Conservation (phyloP, 2,113 vertebrate species). For the Xiphophorus hellerii region DNA sequence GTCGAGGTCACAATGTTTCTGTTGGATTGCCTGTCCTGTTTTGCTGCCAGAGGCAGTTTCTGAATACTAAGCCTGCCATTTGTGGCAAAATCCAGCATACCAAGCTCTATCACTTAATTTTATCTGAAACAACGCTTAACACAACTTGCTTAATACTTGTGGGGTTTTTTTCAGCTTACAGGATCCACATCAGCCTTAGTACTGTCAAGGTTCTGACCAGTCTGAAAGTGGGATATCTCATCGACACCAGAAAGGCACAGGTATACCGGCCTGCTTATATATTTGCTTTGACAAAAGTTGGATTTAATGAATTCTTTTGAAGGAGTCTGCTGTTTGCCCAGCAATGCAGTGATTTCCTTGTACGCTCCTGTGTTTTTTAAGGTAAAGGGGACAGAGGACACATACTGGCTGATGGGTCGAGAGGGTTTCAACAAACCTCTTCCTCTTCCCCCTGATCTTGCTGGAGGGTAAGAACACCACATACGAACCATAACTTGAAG, state of each 20-base stretch:
- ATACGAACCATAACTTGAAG: background rate
- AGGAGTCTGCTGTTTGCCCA: background rate
- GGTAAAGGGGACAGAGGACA: conserved; percentile 63
- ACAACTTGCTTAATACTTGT: background rate
- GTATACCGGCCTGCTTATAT: conserved; percentile 23
- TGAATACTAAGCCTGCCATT: background rate
- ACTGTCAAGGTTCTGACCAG: conserved; percentile 72
- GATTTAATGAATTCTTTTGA: background rate
- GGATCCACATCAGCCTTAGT: conserved; percentile 74
- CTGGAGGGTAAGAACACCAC: conserved; percentile 48
- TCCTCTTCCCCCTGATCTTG: conserved; percentile 68
- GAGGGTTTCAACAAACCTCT: conserved; percentile 67
- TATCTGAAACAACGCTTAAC: no score
- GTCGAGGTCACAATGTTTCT: background rate
- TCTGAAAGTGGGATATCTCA: conserved; percentile 68
- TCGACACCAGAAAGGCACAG: conserved; percentile 67
- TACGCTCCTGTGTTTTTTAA: conserved; percentile 13
- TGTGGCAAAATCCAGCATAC: background rate
- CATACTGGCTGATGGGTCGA: conserved; percentile 65
- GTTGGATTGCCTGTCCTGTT: background rate
- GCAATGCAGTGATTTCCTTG: accelerated
- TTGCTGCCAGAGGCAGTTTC: background rate
- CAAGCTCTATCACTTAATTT: background rate
- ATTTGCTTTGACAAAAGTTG: background rate
- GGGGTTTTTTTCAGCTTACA: conserved; percentile 58